phyloP scores from a whole-genome alignment of 2,113 vertebrate genomes.

The Hirundichthys speculiger region DNA sequence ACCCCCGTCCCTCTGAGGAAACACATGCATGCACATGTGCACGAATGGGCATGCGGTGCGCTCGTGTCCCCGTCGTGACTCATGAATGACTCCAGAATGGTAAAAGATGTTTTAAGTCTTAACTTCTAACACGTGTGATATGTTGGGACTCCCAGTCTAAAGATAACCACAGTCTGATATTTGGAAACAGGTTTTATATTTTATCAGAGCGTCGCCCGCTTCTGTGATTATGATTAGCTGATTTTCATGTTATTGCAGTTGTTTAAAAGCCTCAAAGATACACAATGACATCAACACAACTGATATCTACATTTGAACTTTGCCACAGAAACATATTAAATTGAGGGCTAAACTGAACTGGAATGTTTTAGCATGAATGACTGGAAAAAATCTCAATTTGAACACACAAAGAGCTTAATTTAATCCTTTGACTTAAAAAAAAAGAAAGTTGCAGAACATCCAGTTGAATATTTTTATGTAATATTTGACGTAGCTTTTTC shows the following conservation, averaged over 20 bases:
- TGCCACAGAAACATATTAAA: neutral
- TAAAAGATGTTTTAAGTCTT: too few species aligned
- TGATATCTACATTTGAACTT: neutral
- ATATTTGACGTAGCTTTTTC: too few species aligned
- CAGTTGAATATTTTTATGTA: too few species aligned
- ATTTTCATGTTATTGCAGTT: neutral
- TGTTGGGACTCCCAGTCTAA: neutral
- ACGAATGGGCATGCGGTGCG: slow-evolving; percentile 24
- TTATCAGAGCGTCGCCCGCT: slow-evolving; percentile 7
- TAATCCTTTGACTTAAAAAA: too few species aligned
- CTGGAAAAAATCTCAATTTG: too few species aligned
- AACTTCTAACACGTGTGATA: neutral
- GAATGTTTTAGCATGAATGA: too few species aligned
- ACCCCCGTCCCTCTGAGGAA: neutral
- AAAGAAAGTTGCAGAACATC: too few species aligned
- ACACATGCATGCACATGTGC: slow-evolving; percentile 52
- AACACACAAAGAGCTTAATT: too few species aligned
- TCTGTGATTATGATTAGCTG: neutral
- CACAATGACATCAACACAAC: neutral
- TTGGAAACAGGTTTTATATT: neutral
- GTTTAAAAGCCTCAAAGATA: neutral
- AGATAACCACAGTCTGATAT: neutral
- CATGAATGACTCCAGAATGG: slow-evolving; percentile 6
- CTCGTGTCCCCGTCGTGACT: neutral
- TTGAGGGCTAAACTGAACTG: too few species aligned